phyloP scores from a whole-genome alignment of 1,140 invertebrate genomes.

The Magallana gigas region DNA sequence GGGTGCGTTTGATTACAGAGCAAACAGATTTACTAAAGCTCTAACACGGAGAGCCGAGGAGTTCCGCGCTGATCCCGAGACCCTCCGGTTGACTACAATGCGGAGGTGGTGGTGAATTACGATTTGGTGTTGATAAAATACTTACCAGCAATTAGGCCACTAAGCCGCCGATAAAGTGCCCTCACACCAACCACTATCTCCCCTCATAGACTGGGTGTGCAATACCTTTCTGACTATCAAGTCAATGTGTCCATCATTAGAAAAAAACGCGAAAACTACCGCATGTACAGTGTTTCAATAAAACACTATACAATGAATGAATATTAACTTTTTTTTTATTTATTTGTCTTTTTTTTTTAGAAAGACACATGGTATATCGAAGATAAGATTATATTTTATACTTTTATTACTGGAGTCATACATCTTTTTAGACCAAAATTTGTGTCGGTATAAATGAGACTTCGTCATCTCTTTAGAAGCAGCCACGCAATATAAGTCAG shows the following conservation, averaged over 20 bases:
- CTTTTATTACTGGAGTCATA: no score
- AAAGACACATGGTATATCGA: no score
- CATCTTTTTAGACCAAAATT: no score
- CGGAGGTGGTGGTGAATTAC: slow-evolving; percentile 9
- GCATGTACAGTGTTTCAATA: no score
- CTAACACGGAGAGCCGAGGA: background rate
- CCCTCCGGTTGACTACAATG: background rate
- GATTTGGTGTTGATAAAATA: slow-evolving; percentile 24
- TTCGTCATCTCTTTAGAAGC: no score
- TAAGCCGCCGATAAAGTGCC: background rate
- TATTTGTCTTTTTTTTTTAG: no score
- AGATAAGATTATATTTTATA: no score
- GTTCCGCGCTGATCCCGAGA: background rate
- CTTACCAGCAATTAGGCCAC: background rate
- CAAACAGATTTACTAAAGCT: slow-evolving; percentile 22
- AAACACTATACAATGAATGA: no score
- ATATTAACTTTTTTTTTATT: no score
- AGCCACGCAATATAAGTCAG: no score
- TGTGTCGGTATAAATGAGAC: no score
- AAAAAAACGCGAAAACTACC: no score
- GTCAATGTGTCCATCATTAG: background rate
- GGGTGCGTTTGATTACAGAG: slow-evolving; percentile 11
- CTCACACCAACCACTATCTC: background rate
- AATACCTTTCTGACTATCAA: background rate
- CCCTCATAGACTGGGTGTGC: background rate